Percentiles rank a stretch among this genome's conserved stretches.
phyloP scores from a whole-genome alignment of 2,797 vertebrate genomes.

The Acrocephalus scirpaceus region DNA sequence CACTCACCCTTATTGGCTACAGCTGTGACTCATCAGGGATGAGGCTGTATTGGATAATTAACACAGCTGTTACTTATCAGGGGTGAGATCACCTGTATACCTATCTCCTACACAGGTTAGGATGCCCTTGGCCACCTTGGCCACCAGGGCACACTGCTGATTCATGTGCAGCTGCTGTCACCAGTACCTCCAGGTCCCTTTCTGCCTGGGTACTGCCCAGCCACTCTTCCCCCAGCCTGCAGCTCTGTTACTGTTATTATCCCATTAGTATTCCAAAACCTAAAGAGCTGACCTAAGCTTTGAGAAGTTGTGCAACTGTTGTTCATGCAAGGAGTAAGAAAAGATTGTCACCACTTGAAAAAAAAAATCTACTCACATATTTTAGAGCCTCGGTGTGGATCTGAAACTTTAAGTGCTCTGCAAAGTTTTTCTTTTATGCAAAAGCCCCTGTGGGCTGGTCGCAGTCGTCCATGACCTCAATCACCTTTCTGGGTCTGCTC shows the following conservation, averaged over 20 bases:
- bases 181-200: background rate
- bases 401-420: background rate
- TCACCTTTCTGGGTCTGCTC: background rate
- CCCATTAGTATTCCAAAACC: background rate
- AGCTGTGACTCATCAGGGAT: background rate
- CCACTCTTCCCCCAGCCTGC: background rate
- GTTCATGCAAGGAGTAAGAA: background rate
- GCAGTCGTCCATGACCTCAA: background rate
- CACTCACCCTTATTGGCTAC: background rate
- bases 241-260: background rate
- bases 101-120: background rate
- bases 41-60: background rate
- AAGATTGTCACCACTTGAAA: background rate
- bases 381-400: background rate
- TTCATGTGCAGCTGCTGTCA: background rate
- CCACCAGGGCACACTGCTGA: background rate
- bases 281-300: background rate
- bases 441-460: background rate
- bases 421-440: background rate
- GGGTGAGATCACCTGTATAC: background rate
- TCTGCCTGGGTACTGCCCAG: background rate
- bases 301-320: background rate
- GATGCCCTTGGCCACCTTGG: background rate
- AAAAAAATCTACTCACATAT: background rate
- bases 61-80: background rate